Evolutionary conservation across 2,797 vertebrate species (phyloP).

Genomic region (Sebastes itinus): DNA sequence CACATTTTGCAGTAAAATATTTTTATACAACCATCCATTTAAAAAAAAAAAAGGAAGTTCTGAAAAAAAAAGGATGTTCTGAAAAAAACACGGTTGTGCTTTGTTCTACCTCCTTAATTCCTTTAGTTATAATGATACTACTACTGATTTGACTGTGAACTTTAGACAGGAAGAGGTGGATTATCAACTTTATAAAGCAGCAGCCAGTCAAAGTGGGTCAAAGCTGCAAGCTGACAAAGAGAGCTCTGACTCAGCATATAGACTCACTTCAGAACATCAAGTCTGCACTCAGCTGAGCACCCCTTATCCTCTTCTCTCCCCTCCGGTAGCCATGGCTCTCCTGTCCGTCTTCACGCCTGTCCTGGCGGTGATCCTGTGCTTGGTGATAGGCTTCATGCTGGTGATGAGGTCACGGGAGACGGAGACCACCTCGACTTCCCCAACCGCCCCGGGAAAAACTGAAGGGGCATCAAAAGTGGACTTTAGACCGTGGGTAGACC

Average conservation of each 20-base stretch:
- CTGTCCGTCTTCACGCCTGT: constrained; percentile 86
- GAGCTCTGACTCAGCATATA: constrained; percentile 12
- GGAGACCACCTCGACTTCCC: background rate
- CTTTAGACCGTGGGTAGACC: constrained; percentile 86
- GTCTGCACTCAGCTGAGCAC: background rate
- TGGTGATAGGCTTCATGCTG: constrained; percentile 82
- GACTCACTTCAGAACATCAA: background rate
- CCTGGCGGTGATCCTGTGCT: constrained; percentile 84
- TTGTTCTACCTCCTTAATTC: background rate
- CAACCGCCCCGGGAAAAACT: background rate
- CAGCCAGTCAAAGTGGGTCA: background rate
- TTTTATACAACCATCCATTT: background rate
- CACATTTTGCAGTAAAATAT: background rate
- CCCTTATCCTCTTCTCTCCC: background rate
- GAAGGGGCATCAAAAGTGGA: constrained; percentile 6
- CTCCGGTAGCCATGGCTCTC: constrained; percentile 78
- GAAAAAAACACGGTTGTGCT: too few relatives aligned
- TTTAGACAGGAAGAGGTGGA: constrained; percentile 7
- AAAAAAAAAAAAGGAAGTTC: too few relatives aligned
- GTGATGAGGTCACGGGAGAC: constrained; percentile 54
- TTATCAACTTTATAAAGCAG: constrained; percentile 4
- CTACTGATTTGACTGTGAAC: background rate
- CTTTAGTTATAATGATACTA: background rate
- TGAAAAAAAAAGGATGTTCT: too few relatives aligned
- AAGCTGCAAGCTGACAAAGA: too few relatives aligned